Percentiles rank a stretch among this genome's conserved stretches.
Evolutionary conservation across 2,888 invertebrate species (phyloP).

Genomic region (Trachelus troglodyta): DNA sequence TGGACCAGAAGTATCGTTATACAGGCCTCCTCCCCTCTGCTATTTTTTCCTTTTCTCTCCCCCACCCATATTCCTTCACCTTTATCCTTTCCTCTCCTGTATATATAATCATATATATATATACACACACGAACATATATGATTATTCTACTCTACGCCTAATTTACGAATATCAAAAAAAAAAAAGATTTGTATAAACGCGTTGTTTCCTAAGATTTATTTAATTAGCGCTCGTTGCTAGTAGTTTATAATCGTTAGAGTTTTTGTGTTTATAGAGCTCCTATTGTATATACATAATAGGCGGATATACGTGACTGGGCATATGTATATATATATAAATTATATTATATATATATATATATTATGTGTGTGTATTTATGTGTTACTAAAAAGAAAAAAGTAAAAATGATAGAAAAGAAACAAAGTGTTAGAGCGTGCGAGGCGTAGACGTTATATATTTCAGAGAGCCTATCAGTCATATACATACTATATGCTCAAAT

Average conservation of each 20-base stretch:
- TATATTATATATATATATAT: slow-evolving; percentile 49
- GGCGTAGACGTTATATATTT: neutral
- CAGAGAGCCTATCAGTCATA: neutral
- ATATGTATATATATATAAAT: slow-evolving; percentile 23
- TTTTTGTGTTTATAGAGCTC: slow-evolving; percentile 25
- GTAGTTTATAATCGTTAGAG: slow-evolving; percentile 46
- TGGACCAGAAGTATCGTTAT: slow-evolving; percentile 48
- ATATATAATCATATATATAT: slow-evolving; percentile 17
- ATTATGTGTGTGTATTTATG: slow-evolving; percentile 12
- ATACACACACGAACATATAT: slow-evolving; percentile 32
- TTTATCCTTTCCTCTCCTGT: neutral
- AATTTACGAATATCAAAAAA: slow-evolving; percentile 45
- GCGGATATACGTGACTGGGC: slow-evolving; percentile 23
- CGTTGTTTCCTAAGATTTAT: slow-evolving; percentile 52
- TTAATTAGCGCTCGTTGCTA: slow-evolving; percentile 50
- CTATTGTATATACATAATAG: slow-evolving; percentile 30
- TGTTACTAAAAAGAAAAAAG: slow-evolving; percentile 10
- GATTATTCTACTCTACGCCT: slow-evolving; percentile 37
- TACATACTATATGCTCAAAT: slow-evolving; percentile 5
- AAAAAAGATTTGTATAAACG: slow-evolving; percentile 45
- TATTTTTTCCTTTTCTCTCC: neutral
- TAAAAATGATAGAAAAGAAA: neutral
- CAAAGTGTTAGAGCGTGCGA: neutral
- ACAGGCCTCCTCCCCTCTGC: slow-evolving; percentile 23
- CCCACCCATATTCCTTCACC: neutral